Conservation (phyloP, 2,888 invertebrate species). For the Himalopsyche tibetana region DNA sequence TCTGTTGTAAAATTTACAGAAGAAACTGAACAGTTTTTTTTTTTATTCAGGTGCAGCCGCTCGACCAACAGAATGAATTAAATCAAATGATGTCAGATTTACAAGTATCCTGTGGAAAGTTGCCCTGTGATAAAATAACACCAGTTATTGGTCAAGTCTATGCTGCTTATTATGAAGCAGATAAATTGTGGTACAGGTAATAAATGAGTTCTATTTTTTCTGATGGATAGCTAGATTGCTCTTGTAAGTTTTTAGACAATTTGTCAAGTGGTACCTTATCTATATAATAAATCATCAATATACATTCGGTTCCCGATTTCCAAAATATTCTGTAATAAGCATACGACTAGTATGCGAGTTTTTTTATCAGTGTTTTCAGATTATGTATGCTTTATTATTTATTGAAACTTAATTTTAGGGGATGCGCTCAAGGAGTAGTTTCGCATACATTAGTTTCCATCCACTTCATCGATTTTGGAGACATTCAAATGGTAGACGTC, state of each 20-base stretch:
- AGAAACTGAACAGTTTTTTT: conserved; percentile 10
- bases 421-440: conserved; percentile 74
- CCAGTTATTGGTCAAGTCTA: conserved; percentile 81
- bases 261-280: too few relatives aligned
- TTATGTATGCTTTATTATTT: neutral
- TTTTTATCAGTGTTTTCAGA: too few relatives aligned
- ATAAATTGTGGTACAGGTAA: conserved; percentile 86
- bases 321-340: too few relatives aligned
- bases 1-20: too few relatives aligned
- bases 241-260: too few relatives aligned
- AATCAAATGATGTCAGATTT: conserved; percentile 81
- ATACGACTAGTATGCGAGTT: too few relatives aligned
- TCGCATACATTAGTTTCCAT: conserved; percentile 76
- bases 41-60: conserved; percentile 74
- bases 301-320: too few relatives aligned
- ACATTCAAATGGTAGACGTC: conserved; percentile 73
- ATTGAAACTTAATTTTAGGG: conserved; percentile 69
- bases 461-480: conserved; percentile 81
- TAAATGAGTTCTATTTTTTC: conserved; percentile 58
- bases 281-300: too few relatives aligned
- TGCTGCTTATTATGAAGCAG: conserved; percentile 81
- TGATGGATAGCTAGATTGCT: neutral
- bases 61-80: conserved; percentile 72
- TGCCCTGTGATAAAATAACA: conserved; percentile 68
- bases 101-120: conserved; percentile 79